A percentile compares a stretch with the other conserved stretches of the same genome.
These are phyloP conservation scores for Trinorchestia longiramus DNA, from an alignment of 1,140 invertebrate species.

Conservation along the genomic window DNA sequence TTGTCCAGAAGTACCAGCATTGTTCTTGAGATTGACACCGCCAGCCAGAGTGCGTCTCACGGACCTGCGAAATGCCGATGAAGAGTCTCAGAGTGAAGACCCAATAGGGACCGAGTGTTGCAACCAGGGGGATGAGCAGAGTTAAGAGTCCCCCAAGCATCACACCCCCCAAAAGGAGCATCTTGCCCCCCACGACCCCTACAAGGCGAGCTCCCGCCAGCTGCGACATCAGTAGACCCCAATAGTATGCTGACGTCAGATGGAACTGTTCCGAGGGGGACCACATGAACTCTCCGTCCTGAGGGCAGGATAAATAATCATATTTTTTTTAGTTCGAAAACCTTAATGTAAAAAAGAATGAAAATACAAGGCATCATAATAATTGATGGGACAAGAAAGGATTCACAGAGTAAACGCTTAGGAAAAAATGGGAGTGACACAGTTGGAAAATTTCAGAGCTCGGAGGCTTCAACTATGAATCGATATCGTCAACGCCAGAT, in stretches of 20 bases:
- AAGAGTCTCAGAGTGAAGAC: slow-evolving; percentile 62
- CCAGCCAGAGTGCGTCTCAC: not conserved
- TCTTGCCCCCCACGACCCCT: slow-evolving; percentile 63
- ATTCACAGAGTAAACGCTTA: too few relatives aligned
- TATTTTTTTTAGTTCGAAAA: not conserved
- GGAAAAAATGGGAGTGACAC: too few relatives aligned
- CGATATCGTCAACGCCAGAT: too few relatives aligned
- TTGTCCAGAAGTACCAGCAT: too few relatives aligned
- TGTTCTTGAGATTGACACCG: too few relatives aligned
- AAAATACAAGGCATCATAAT: too few relatives aligned
- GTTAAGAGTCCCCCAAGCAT: slow-evolving; percentile 59
- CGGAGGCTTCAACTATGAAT: too few relatives aligned
- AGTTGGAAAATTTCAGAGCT: too few relatives aligned
- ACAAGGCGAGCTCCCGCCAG: slow-evolving; percentile 60
- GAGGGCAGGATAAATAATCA: not conserved
- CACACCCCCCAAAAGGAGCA: slow-evolving; percentile 61
- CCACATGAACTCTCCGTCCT: slow-evolving; percentile 64
- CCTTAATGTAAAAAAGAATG: not conserved
- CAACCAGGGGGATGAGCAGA: slow-evolving; percentile 58
- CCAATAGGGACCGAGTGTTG: slow-evolving; percentile 62
- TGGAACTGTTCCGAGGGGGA: slow-evolving; percentile 59
- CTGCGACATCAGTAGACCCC: slow-evolving; percentile 65
- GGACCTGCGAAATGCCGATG: slow-evolving; percentile 62
- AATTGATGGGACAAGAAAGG: too few relatives aligned
- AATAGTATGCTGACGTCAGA: slow-evolving; percentile 61